Evolutionary conservation across 2,797 vertebrate species (phyloP), one percentile per base, ranked within the genome.

Genomic region (Heterohyrax brucei): DNA sequence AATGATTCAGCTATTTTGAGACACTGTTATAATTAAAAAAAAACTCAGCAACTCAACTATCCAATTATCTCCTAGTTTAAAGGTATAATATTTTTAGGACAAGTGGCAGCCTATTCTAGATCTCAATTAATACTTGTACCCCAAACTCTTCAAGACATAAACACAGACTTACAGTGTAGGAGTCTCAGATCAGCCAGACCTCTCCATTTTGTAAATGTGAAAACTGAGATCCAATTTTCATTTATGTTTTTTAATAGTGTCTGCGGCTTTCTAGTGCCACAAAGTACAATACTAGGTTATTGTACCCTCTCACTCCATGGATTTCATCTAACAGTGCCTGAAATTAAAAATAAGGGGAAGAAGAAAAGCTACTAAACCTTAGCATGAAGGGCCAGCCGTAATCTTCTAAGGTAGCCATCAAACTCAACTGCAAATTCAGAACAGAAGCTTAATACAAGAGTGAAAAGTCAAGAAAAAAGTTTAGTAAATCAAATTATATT

Each of bases 1-100:
- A 64, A 76, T 97, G 95, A 97, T 87, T 97, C 96, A 91, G 95
- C 95, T 93, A 24, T 96, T 96, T 78, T 82, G 83, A 94, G 78
- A 92, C n/a, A 87, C 21, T 50, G 39, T 66, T 90, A 53, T 39
- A 72, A 87, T 81, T 61, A 86, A 72, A 92, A 89, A 94, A 95
- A 39, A 39, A 39, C 39, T 39, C 39, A 39, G 39, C 39, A 39
- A 83, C 22, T 90, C 64, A 78, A 92, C 56, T 91, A 72, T 88
- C 79, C 92, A 92, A 72, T 84, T 84, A 26, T 81, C 81, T 96
- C 83, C 56, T 18, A 33, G 70, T 72, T 81, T 85, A 79, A 87
- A 59, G 28, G 59, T n/a, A 70, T 73, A 83, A 80, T 86, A 76
- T 53, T 72, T 95, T 93, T 80, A 75, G 26, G 46, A n/a, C 39